Percentiles rank a stretch among this genome's conserved stretches.
These are phyloP conservation scores for Pocillopora damicornis DNA, from an alignment of 64 coral and sea anemone species.

Conservation along the genomic window DNA sequence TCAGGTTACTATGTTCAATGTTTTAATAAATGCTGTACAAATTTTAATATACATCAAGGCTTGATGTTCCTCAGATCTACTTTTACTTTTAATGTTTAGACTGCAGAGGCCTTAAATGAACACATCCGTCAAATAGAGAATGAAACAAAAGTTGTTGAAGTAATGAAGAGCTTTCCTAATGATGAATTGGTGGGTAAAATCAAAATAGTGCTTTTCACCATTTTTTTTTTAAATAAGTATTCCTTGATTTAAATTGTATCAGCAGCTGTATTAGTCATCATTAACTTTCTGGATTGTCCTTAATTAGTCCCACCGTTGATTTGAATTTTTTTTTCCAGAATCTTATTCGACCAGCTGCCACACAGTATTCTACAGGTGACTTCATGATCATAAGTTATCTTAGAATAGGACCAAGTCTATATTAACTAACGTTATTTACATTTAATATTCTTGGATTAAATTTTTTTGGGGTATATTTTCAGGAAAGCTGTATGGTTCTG, in stretches of 20 bases:
- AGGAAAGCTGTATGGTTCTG: conserved; percentile 21
- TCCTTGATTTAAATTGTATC: too few species aligned
- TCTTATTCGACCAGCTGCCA: conserved; percentile 65
- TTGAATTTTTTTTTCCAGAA: conserved; percentile 53
- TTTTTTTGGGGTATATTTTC: background rate
- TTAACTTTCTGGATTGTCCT: background rate
- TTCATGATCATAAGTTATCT: too few species aligned
- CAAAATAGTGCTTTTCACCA: too few species aligned
- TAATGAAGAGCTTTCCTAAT: conserved; percentile 97
- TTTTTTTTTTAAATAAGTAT: too few species aligned
- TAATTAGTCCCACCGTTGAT: background rate
- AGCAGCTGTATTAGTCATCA: too few species aligned
- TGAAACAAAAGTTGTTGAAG: conserved; percentile 95
- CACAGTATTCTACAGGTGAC: conserved; percentile 7
- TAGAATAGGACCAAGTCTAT: background rate
- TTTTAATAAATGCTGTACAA: too few species aligned
- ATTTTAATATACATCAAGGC: too few species aligned
- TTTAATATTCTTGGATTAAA: background rate
- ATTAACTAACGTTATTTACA: too few species aligned
- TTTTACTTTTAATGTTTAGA: conserved; percentile 41
- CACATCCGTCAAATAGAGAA: conserved; percentile 97
- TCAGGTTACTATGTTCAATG: too few species aligned
- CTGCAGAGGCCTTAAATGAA: conserved; percentile 93
- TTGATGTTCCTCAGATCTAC: too few species aligned
- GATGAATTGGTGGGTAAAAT: conserved; percentile 83